These are phyloP conservation scores for Pithys albifrons DNA, from an alignment of 2,113 vertebrate species.

Conservation along the genomic window DNA sequence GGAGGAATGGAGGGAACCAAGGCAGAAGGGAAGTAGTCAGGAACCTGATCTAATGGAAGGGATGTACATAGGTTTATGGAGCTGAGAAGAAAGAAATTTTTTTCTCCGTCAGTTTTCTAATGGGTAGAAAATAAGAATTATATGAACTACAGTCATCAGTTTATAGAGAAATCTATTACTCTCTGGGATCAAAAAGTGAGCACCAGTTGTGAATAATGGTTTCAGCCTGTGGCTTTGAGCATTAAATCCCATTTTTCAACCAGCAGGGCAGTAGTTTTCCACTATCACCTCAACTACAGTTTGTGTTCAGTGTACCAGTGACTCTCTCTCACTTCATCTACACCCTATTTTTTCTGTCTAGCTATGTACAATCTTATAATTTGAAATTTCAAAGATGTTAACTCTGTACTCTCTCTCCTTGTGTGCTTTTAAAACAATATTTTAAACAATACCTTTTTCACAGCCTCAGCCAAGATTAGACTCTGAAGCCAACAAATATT, in stretches of 20 bases:
- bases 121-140: constrained; percentile 45
- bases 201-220: constrained; percentile 41
- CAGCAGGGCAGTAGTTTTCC: constrained; percentile 37
- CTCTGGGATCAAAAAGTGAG: constrained; percentile 41
- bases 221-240: constrained; percentile 50
- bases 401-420: not conserved
- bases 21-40: constrained; percentile 21
- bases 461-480: constrained; percentile 32
- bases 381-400: constrained; percentile 23
- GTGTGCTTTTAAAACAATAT: constrained; percentile 14
- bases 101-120: constrained; percentile 20
- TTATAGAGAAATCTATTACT: constrained; percentile 59
- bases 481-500: constrained; percentile 11
- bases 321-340: not conserved
- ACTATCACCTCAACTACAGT: constrained; percentile 27
- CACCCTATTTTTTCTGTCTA: not conserved
- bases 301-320: not conserved
- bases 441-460: constrained; percentile 18
- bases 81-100: not conserved
- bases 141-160: constrained; percentile 46
- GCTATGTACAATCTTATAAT: not conserved
- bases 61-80: not conserved
- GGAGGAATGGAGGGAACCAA: constrained; percentile 19
- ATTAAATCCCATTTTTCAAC: constrained; percentile 50
- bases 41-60: not conserved